phyloP scores from a whole-genome alignment of 2,797 vertebrate species.

The Phoebastria nigripes region DNA sequence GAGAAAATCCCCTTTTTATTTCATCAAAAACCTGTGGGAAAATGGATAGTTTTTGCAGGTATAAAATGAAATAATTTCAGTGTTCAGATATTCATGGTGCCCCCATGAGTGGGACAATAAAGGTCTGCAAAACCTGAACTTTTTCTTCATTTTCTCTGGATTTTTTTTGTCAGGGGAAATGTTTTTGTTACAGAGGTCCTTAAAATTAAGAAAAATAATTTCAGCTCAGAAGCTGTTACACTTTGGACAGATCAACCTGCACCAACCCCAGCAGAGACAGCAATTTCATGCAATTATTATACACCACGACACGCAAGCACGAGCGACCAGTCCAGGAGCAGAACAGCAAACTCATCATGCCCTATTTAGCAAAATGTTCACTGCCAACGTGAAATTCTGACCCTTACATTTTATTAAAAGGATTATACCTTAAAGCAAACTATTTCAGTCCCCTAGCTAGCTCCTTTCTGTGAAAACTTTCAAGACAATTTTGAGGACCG shows the following conservation, averaged over 20 bases:
- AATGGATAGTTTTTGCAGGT: background rate
- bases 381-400: slow-evolving; percentile 30
- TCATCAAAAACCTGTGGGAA: background rate
- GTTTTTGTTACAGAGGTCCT: background rate
- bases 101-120: background rate
- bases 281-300: slow-evolving; percentile 28
- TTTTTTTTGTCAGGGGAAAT: background rate
- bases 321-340: background rate
- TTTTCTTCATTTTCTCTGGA: background rate
- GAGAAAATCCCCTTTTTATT: background rate
- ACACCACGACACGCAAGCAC: background rate
- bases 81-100: background rate
- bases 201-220: background rate
- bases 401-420: slow-evolving; percentile 54
- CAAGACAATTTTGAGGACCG: slow-evolving; percentile 34
- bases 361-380: slow-evolving; percentile 46
- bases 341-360: slow-evolving; percentile 39
- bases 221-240: slow-evolving; percentile 4
- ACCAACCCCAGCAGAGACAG: background rate
- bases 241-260: background rate
- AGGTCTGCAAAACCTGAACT: background rate
- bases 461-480: slow-evolving; percentile 34
- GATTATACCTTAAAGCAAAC: slow-evolving; percentile 52
- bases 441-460: background rate
- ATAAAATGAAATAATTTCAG: background rate